Base-by-base conservation (phyloP, 2,888 invertebrate genomes). In the Dryocosmus kuriphilus region DNA sequence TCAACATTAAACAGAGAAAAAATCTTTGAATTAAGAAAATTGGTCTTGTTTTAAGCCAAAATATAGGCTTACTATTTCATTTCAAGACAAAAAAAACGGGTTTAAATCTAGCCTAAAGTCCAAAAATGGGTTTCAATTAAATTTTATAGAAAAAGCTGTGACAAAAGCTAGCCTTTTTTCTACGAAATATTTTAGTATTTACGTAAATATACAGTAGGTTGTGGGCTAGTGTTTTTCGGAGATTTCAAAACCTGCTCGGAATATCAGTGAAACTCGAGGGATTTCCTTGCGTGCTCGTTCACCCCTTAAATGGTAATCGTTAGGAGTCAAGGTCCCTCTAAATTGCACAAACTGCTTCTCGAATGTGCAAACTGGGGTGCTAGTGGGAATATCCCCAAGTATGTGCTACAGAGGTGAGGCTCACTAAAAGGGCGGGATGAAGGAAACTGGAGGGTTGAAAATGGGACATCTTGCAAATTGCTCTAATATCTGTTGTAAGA, bases 291-390 rank as follows among this genome's bases (percentile, higher is more conserved):
- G 46, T 77, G 35, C 71, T 79, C 65, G 75, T 77, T 82, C 77
- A 81, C 79, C 79, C 77, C 76, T 74, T 77, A 80, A 83, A 83
- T 83, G 81, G 79, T 83, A 83, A 82, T 83, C 78, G 78, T 75
- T 76, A 78, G 74, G 79, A 63, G 78, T 77, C 79, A 80, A 82
- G 80, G 80, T 79, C 80, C 79, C 79, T 79, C 80, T 77, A 84
- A 83, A 85, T 85, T 84, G 81, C 81, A 77, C 79, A 80, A 83
- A 82, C 84, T 83, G 83, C 78, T 77, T 71, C 79, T 79, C 79
- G 80, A 80, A 65, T 41, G 65, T 65, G 65, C 38, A 65, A 65
- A 65, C 24, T 65, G 41, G 41, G 24, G 41, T 41, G 14, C 24
- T 41, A 14, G 65, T 65, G 41, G 14, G 41, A 65, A 41, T 65